A percentile compares a stretch with the other conserved stretches of the same genome.
Evolutionary conservation across 2,113 vertebrate species (phyloP).

Genomic region (Australoheros scitulus): DNA sequence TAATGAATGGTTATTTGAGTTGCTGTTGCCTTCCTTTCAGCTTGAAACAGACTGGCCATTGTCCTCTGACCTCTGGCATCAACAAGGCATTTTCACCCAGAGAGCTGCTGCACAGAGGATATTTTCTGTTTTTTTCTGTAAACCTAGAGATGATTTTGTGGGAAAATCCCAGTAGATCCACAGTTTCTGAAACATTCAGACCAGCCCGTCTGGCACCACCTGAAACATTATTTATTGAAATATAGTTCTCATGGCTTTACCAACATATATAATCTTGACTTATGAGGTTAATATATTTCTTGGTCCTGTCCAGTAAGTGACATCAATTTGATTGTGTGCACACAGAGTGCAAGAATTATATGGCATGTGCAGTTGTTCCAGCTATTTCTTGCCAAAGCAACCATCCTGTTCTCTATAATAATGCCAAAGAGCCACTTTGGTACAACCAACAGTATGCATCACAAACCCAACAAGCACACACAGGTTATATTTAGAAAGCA

Average conservation of each 20-base stretch:
- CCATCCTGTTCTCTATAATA: constrained; percentile 57
- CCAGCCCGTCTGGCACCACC: too few relatives aligned
- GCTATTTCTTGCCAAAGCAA: constrained; percentile 33
- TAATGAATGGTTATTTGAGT: too few relatives aligned
- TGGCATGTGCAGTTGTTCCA: constrained; percentile 35
- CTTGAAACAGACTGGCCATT: too few relatives aligned
- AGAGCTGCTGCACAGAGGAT: too few relatives aligned
- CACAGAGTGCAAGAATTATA: constrained; percentile 6
- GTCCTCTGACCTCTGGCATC: too few relatives aligned
- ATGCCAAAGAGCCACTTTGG: constrained; percentile 59
- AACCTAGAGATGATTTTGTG: too few relatives aligned
- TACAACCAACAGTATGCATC: constrained; percentile 43
- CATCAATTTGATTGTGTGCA: not conserved
- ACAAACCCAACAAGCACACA: constrained; percentile 28
- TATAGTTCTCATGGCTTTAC: not conserved
- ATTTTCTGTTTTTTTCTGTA: too few relatives aligned
- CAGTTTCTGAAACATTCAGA: too few relatives aligned
- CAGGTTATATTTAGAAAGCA: constrained; percentile 75
- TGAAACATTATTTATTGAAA: not conserved
- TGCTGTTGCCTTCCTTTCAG: too few relatives aligned
- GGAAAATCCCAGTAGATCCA: too few relatives aligned
- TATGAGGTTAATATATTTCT: constrained; percentile 8
- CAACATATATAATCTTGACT: constrained; percentile 25
- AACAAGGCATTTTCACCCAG: too few relatives aligned
- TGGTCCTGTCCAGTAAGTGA: not conserved